Evolutionary conservation across 2,797 vertebrate genomes (phyloP).

Genomic region (Rhabdophis nuchalis): DNA sequence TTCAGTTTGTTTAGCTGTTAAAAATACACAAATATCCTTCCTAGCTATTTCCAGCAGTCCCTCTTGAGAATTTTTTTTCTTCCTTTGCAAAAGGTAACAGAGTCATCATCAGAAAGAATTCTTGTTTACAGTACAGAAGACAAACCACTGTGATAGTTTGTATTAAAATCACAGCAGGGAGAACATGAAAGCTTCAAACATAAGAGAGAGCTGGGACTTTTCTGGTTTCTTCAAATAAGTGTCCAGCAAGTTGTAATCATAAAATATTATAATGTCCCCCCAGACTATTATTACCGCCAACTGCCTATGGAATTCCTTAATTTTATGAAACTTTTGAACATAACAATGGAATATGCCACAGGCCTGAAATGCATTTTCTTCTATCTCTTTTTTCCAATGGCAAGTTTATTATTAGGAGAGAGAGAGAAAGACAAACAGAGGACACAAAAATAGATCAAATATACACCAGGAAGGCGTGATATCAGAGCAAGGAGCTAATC

Average conservation of each 20-base stretch:
- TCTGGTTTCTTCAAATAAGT: conserved; percentile 63
- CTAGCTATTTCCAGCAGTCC: conserved; percentile 24
- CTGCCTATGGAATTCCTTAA: conserved; percentile 36
- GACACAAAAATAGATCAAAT: conserved; percentile 37
- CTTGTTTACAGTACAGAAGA: conserved; percentile 68
- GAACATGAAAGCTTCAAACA: conserved; percentile 57
- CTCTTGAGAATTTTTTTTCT: conserved; percentile 69
- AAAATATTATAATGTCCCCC: conserved; percentile 62
- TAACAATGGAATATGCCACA: conserved; percentile 20
- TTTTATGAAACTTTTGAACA: conserved; percentile 35
- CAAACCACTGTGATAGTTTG: conserved; percentile 73
- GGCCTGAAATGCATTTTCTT: conserved; percentile 30
- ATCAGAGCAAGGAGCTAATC: conserved; percentile 37
- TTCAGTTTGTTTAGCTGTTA: conserved; percentile 33
- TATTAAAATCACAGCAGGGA: conserved; percentile 72
- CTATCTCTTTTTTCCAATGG: neutral
- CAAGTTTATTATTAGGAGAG: conserved; percentile 11
- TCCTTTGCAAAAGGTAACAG: conserved; percentile 65
- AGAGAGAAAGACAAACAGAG: neutral
- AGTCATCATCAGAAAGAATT: conserved; percentile 68
- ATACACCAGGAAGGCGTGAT: neutral
- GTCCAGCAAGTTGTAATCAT: conserved; percentile 56
- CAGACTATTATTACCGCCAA: conserved; percentile 36
- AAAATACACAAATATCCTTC: neutral
- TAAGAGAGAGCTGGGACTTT: conserved; percentile 55